phyloP scores from a whole-genome alignment of 2,113 vertebrate genomes.

The Antidorcas marsupialis region DNA sequence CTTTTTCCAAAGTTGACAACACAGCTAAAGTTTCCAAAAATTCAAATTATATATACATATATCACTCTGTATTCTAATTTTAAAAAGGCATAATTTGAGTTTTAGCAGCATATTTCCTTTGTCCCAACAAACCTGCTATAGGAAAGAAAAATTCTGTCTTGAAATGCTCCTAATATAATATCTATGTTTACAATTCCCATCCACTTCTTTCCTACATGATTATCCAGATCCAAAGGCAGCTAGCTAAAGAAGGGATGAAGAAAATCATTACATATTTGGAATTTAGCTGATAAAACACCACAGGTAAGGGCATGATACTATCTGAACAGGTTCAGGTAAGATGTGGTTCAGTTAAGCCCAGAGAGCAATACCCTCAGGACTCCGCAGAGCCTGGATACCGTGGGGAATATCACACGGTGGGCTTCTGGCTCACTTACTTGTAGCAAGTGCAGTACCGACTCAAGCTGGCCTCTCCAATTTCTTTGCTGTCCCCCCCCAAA shows the following conservation, averaged over 20 bases:
- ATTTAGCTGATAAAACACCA: background rate
- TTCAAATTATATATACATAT: conserved; percentile 82
- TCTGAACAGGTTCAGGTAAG: background rate
- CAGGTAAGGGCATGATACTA: background rate
- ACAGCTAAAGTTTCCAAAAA: conserved; percentile 85
- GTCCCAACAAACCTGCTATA: background rate
- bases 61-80: background rate
- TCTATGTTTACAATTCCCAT: background rate
- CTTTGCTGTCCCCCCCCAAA: background rate
- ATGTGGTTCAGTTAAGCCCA: background rate
- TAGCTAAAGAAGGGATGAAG: background rate
- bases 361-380: background rate
- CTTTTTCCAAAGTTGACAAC: conserved; percentile 84
- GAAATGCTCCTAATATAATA: background rate
- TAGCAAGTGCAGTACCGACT: background rate
- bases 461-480: background rate
- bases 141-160: conserved; percentile 35
- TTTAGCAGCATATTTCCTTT: background rate
- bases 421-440: background rate
- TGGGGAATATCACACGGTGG: accelerated
- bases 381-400: accelerated
- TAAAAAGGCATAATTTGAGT: conserved; percentile 18
- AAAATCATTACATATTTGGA: background rate
- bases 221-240: conserved; percentile 14
- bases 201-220: background rate